Evolutionary conservation across 2,888 invertebrate genomes (phyloP).

Genomic region (Acleris sparsana): DNA sequence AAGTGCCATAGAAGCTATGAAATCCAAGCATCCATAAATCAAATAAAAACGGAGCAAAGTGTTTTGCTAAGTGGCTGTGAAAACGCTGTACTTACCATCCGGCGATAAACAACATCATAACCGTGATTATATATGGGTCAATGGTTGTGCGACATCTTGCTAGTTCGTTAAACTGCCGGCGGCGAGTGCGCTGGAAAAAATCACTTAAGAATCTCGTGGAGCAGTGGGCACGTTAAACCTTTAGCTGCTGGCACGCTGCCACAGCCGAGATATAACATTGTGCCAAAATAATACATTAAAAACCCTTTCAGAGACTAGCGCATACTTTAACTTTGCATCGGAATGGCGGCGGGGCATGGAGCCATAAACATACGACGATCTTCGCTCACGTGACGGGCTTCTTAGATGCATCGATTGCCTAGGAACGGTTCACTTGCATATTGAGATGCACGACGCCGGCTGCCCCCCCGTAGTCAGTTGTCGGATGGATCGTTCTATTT

Average conservation of each 20-base stretch:
- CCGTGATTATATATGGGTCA: slow-evolving; percentile 73
- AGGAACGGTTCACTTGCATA: slow-evolving; percentile 23
- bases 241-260: slow-evolving; percentile 73
- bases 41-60: slow-evolving; percentile 44
- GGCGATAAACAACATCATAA: slow-evolving; percentile 67
- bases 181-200: slow-evolving; percentile 69
- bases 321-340: slow-evolving; percentile 64
- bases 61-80: slow-evolving; percentile 45
- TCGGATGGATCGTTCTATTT: slow-evolving; percentile 25
- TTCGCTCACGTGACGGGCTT: slow-evolving; percentile 22
- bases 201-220: slow-evolving; percentile 73
- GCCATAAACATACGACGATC: slow-evolving; percentile 29
- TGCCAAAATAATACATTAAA: slow-evolving; percentile 80
- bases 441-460: slow-evolving; percentile 27
- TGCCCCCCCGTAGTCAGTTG: slow-evolving; percentile 17
- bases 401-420: slow-evolving; percentile 33
- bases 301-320: slow-evolving; percentile 67
- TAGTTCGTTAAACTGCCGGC: slow-evolving; percentile 72
- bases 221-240: slow-evolving; percentile 72
- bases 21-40: slow-evolving; percentile 42
- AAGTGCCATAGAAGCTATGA: background rate
- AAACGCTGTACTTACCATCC: slow-evolving; percentile 58
- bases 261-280: slow-evolving; percentile 62
- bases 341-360: slow-evolving; percentile 39
- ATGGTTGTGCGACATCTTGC: slow-evolving; percentile 72